Evolutionary conservation across 2,888 invertebrate genomes (phyloP).

Genomic region (Patella pellucida): DNA sequence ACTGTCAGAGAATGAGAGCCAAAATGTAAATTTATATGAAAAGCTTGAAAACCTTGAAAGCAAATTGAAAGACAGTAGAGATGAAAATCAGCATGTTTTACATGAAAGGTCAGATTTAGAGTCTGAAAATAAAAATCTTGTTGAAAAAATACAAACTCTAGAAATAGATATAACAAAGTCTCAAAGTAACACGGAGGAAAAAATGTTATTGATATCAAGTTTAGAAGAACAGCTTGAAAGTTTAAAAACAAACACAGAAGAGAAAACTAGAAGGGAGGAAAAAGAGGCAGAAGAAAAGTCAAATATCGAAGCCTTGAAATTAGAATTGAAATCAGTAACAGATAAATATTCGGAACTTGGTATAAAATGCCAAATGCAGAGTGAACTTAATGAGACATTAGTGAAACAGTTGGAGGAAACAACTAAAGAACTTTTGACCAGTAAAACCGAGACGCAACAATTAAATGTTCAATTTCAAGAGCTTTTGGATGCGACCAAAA

Average conservation of each 20-base stretch:
- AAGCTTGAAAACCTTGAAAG: not conserved
- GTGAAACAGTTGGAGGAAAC: conserved; percentile 21
- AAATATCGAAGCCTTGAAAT: conserved; percentile 17
- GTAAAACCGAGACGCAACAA: conserved; percentile 12
- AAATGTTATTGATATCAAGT: conserved; percentile 14
- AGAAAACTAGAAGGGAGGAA: conserved; percentile 8
- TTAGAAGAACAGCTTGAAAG: conserved; percentile 33
- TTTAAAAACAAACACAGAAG: conserved; percentile 17
- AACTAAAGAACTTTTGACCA: not conserved
- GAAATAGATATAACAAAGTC: conserved; percentile 24
- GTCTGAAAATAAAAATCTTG: conserved; percentile 29
- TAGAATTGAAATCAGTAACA: conserved; percentile 14
- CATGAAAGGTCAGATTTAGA: conserved; percentile 8
- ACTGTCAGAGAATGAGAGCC: conserved; percentile 13
- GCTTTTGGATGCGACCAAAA: not conserved
- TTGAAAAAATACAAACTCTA: conserved; percentile 41
- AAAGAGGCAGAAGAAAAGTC: not conserved
- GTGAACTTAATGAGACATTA: conserved; percentile 20
- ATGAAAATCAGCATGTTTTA: conserved; percentile 14
- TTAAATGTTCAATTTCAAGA: conserved; percentile 11
- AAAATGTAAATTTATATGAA: conserved; percentile 14
- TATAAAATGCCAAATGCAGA: conserved; percentile 24
- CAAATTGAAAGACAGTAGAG: not conserved
- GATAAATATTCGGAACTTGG: conserved; percentile 18
- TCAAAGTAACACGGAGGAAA: conserved; percentile 18